These are phyloP conservation scores for Lycia hirtaria DNA, from an alignment of 2,888 invertebrate species.

Conservation along the genomic window DNA sequence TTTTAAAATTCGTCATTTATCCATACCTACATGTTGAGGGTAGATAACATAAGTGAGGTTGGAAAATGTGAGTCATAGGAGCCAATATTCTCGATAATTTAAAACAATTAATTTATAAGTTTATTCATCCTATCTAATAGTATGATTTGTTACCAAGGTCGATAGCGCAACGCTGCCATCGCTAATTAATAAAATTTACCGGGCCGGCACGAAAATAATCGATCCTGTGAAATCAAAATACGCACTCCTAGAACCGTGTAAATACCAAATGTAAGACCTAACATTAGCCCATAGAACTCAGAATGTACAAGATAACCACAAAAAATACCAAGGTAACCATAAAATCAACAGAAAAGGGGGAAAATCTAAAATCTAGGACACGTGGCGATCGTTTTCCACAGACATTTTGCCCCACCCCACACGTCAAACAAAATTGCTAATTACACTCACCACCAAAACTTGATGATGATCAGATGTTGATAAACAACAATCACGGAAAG, in stretches of 20 bases:
- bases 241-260: conserved; percentile 28
- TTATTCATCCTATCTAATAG: neutral
- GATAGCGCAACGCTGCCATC: conserved; percentile 8
- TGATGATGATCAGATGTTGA: conserved; percentile 59
- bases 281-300: conserved; percentile 10
- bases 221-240: conserved; percentile 64
- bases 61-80: conserved; percentile 1
- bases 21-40: neutral
- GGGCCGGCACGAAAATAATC: conserved; percentile 62
- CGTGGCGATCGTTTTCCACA: conserved; percentile 78
- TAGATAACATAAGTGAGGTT: conserved; percentile 5
- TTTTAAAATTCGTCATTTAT: too few species aligned
- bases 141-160: neutral
- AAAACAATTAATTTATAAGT: neutral
- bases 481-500: conserved; percentile 60
- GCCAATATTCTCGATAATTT: neutral
- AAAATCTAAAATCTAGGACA: conserved; percentile 75
- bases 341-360: conserved; percentile 46
- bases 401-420: conserved; percentile 82
- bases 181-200: conserved; percentile 29
- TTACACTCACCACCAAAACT: conserved; percentile 67
- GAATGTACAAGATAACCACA: neutral
- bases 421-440: conserved; percentile 69
- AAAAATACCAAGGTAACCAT: conserved; percentile 29
- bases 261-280: neutral